Percentiles rank a stretch among this genome's conserved stretches.
Evolutionary conservation across 2,888 invertebrate genomes (phyloP).

Genomic region (Xestia xanthographa): DNA sequence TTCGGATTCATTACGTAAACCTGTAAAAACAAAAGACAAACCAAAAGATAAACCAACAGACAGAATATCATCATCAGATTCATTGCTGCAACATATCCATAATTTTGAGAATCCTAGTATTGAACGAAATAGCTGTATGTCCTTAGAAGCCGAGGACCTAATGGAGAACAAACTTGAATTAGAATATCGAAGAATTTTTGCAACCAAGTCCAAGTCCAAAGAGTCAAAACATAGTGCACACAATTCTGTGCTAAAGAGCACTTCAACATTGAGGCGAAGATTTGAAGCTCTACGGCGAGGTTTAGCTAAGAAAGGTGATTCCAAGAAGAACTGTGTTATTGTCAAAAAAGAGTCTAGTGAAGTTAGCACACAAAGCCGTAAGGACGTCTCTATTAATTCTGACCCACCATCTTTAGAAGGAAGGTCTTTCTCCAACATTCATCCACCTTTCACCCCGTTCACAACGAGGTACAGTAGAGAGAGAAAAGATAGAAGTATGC

Average conservation of each 20-base stretch:
- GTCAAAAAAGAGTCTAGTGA: constrained; percentile 67
- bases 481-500: constrained; percentile 54
- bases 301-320: constrained; percentile 75
- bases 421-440: constrained; percentile 76
- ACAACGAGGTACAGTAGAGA: constrained; percentile 37
- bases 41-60: constrained; percentile 24
- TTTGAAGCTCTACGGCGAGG: constrained; percentile 81
- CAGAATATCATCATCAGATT: constrained; percentile 79
- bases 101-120: constrained; percentile 80
- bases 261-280: constrained; percentile 77
- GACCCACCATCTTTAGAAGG: constrained; percentile 83
- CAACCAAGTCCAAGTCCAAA: constrained; percentile 70
- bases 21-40: constrained; percentile 15
- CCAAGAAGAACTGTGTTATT: constrained; percentile 67
- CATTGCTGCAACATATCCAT: constrained; percentile 81
- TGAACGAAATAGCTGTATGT: constrained; percentile 70
- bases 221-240: constrained; percentile 68
- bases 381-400: constrained; percentile 81
- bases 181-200: constrained; percentile 81
- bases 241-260: constrained; percentile 74
- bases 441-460: constrained; percentile 72
- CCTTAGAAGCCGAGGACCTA: constrained; percentile 67
- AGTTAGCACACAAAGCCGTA: constrained; percentile 69
- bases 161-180: constrained; percentile 84
- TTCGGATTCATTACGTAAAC: constrained; percentile 77